These are phyloP conservation scores for Porites rus DNA, from an alignment of 92 coral and sea anemone genomes.

Conservation along the genomic window DNA sequence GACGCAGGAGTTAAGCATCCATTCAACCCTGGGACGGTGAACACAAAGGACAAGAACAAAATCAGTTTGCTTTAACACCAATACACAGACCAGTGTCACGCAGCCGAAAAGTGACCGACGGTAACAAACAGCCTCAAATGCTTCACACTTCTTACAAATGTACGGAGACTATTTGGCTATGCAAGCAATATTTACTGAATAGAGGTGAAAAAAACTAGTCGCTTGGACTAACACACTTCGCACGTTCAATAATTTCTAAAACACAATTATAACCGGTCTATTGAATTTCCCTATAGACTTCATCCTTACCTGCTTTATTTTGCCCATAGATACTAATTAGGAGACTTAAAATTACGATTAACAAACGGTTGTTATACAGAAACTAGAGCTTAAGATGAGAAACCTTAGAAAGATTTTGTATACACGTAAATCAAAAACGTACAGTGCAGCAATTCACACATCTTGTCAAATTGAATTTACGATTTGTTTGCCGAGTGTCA, in stretches of 20 bases:
- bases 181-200: not conserved
- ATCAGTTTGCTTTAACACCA: slow-evolving; percentile 19
- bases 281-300: slow-evolving; percentile 4
- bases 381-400: not conserved
- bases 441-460: not conserved
- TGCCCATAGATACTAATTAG: slow-evolving; percentile 10
- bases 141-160: not conserved
- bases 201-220: not conserved
- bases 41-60: not conserved
- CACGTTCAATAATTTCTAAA: slow-evolving; percentile 5
- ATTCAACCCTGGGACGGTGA: slow-evolving; percentile 6
- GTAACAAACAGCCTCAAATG: slow-evolving; percentile 1
- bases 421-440: slow-evolving; percentile 4
- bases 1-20: not conserved
- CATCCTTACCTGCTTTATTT: not conserved
- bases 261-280: not conserved
- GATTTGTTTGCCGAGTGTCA: slow-evolving; percentile 10
- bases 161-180: not conserved
- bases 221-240: not conserved
- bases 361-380: not conserved
- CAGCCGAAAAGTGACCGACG: slow-evolving; percentile 9
- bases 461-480: not conserved
- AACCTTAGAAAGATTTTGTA: not conserved
- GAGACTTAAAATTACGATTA: not conserved
- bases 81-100: slow-evolving; percentile 37